phyloP scores from a whole-genome alignment of 2,888 invertebrate genomes.

The Trisateles emortualis region DNA sequence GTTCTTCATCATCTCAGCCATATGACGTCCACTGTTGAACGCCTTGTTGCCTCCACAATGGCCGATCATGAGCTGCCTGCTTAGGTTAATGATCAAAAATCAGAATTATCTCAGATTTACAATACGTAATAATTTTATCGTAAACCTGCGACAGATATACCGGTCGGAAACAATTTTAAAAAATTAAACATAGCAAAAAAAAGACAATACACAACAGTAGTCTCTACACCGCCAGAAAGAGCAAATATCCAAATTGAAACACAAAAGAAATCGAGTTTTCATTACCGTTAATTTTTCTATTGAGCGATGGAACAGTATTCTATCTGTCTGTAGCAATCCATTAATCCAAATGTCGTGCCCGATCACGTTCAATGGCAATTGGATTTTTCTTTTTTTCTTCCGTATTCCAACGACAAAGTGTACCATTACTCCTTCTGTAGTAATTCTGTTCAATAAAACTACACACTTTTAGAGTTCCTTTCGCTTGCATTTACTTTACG shows the following conservation, averaged over 20 bases:
- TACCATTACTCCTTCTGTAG: conserved; percentile 32
- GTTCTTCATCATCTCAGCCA: no score
- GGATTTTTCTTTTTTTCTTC: conserved; percentile 47
- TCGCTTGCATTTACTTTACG: conserved; percentile 32
- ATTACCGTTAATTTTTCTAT: conserved; percentile 18
- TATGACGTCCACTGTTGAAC: no score
- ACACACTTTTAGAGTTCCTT: conserved; percentile 22
- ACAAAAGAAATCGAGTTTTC: conserved; percentile 9
- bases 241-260: conserved; percentile 32
- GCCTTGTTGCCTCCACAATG: no score
- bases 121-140: no score
- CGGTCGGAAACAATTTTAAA: no score
- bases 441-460: conserved; percentile 34
- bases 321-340: conserved; percentile 51
- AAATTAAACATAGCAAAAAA: no score
- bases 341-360: conserved; percentile 57
- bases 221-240: no score
- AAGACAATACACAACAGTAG: no score
- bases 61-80: no score
- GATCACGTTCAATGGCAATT: conserved; percentile 55
- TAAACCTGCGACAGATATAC: no score
- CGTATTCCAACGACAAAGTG: conserved; percentile 23
- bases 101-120: no score
- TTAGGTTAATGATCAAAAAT: no score
- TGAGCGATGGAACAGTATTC: conserved; percentile 51